Base-by-base conservation (phyloP, 2,113 vertebrate species). In the Columba livia region DNA sequence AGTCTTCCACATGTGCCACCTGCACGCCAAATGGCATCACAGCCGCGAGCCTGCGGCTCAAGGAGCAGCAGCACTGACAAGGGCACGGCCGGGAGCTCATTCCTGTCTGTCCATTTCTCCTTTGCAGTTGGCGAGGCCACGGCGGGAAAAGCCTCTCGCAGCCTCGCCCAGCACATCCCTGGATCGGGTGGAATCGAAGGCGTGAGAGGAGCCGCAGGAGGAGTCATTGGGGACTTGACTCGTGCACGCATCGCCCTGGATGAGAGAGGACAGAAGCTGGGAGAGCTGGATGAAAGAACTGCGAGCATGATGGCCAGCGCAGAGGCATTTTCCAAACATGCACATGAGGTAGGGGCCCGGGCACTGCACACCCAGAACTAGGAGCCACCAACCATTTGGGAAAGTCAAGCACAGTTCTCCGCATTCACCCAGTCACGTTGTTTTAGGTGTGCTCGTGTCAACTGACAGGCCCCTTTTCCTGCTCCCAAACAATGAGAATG, bases 261-360 rank as follows among this genome's bases (percentile, higher is more conserved):
- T 4, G 99, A 99, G 97, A 97, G 99, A 97, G 99, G 99, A 5
- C 99, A 99, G 97, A 98, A 99, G 56, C 98, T 99, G 69, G 99
- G 99, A 1, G 99, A 99, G 95, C 98, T 99, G 97, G 99, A 99
- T 32, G 99, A 99, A 20, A 98, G 98, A 85, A 99, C 99, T 0
- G 99, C 99, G 1, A 98, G 99, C 31, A 99, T 99, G 99, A 99
- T 99, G 99, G 97, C 99, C 93, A 99, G 99, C 1, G 99, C 99
- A 2, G 99, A 99, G 78, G 98, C 97, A 0, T 99, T 99, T 88
- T 99, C 99, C 97, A 99, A 99, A 97, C 99, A 99, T 5, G 99
- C 99, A 54, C 99, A 99, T 1, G 99, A 99, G 99, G 99, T 99
- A 97, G 87, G 88, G 31, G 15, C 56, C 58, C 25, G 6, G 31